These are phyloP conservation scores for Dromiciops gliroides DNA, from an alignment of 2,113 vertebrate genomes.

Conservation along the genomic window DNA sequence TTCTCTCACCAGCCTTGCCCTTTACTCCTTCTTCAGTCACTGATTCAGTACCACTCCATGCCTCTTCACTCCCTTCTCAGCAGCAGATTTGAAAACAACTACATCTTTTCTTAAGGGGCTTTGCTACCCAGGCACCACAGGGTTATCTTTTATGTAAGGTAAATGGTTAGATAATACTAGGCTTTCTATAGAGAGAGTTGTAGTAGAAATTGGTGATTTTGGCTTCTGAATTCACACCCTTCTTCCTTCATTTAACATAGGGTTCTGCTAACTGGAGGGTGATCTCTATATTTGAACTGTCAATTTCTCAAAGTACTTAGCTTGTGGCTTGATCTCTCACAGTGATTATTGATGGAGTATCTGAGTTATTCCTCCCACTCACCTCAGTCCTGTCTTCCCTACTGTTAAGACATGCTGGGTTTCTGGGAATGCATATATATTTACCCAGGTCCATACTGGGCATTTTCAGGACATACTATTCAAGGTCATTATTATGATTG, in stretches of 20 bases:
- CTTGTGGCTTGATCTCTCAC: not conserved
- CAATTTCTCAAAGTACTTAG: not conserved
- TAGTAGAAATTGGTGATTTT: not conserved
- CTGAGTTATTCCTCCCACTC: not conserved
- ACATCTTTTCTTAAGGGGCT: not conserved
- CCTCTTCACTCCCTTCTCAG: not conserved
- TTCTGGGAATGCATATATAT: not conserved
- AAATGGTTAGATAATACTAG: not conserved
- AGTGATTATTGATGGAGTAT: not conserved
- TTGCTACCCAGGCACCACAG: not conserved
- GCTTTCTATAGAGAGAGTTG: not conserved
- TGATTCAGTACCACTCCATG: not conserved
- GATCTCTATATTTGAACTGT: not conserved
- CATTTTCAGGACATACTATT: not conserved
- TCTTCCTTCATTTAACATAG: not conserved
- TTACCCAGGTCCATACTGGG: not conserved
- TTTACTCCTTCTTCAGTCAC: not conserved
- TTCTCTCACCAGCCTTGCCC: not conserved
- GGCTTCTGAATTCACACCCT: not conserved
- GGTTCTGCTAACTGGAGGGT: not conserved
- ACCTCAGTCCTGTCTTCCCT: not conserved
- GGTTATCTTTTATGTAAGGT: not conserved
- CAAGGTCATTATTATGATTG: not conserved
- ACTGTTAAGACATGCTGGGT: not conserved
- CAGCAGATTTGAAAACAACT: not conserved